phyloP scores from a whole-genome alignment of 2,888 invertebrate genomes.

The Pristionchus arcanus region DNA sequence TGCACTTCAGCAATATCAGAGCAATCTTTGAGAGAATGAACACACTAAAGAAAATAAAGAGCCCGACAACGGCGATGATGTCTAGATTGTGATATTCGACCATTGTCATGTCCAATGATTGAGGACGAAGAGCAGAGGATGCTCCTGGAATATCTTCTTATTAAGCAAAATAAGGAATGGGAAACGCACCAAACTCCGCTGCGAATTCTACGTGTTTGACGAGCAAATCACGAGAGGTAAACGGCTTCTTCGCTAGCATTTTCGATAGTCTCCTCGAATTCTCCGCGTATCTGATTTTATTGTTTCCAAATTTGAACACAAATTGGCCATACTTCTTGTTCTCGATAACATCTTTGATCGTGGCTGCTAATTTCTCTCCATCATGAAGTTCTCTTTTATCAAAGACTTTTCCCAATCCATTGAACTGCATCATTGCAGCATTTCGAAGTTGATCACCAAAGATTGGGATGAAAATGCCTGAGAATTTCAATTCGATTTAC shows the following conservation, averaged over 20 bases:
- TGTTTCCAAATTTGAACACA: background rate
- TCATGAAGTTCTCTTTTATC: slow-evolving; percentile 11
- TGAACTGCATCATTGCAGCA: slow-evolving; percentile 13
- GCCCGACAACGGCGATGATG: background rate
- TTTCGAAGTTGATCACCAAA: slow-evolving; percentile 35
- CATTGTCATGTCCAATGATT: background rate
- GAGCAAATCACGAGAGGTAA: background rate
- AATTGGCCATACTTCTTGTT: background rate
- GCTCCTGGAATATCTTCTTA: background rate
- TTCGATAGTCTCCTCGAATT: background rate
- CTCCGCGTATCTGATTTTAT: background rate
- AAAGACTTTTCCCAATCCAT: background rate
- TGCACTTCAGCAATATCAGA: background rate
- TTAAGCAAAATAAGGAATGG: background rate
- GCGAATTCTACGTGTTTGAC: slow-evolving; percentile 19
- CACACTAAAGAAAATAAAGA: background rate
- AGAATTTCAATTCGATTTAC: background rate
- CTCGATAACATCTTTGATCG: background rate
- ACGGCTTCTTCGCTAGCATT: slow-evolving; percentile 28
- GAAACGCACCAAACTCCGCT: background rate
- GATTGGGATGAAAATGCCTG: background rate
- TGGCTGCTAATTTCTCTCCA: background rate
- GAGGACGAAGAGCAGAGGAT: background rate
- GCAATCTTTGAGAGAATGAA: background rate
- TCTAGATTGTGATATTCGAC: slow-evolving; percentile 5